Evolutionary conservation across 2,888 invertebrate genomes (phyloP).

Genomic region (Incurvaria masculella): DNA sequence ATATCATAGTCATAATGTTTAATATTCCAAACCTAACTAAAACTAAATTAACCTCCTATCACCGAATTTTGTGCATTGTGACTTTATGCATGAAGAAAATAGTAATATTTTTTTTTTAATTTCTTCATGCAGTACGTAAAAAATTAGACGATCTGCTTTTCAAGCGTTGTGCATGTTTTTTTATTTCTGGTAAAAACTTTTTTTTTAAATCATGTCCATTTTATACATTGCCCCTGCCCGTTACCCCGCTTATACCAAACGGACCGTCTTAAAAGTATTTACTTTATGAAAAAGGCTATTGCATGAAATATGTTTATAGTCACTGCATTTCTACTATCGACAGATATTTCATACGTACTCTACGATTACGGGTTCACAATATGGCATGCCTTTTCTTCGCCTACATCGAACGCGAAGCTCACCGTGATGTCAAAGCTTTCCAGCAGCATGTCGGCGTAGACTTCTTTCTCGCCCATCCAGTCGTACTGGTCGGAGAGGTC

Average conservation of each 20-base stretch:
- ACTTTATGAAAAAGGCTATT: background rate
- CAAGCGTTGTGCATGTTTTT: no score
- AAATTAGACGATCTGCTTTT: no score
- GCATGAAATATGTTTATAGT: background rate
- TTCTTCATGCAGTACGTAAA: no score
- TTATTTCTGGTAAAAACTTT: no score
- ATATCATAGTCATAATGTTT: no score
- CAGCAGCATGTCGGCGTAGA: constrained; percentile 31
- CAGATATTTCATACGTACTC: background rate
- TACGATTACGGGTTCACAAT: background rate
- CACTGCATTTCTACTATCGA: background rate
- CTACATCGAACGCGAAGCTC: constrained; percentile 10
- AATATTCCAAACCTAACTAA: no score
- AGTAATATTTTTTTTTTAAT: no score
- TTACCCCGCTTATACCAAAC: constrained; percentile 1
- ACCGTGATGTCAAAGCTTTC: constrained; percentile 31
- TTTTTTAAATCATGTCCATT: no score
- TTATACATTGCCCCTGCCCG: no score
- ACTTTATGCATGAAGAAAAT: no score
- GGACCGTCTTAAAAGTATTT: background rate
- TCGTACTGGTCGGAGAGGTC: constrained; percentile 25
- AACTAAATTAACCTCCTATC: no score
- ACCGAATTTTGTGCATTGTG: no score
- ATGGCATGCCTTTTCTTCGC: background rate
- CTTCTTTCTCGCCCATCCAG: constrained; percentile 22